phyloP scores from a whole-genome alignment of 2,888 invertebrate species.

The Lucinisca nassula region DNA sequence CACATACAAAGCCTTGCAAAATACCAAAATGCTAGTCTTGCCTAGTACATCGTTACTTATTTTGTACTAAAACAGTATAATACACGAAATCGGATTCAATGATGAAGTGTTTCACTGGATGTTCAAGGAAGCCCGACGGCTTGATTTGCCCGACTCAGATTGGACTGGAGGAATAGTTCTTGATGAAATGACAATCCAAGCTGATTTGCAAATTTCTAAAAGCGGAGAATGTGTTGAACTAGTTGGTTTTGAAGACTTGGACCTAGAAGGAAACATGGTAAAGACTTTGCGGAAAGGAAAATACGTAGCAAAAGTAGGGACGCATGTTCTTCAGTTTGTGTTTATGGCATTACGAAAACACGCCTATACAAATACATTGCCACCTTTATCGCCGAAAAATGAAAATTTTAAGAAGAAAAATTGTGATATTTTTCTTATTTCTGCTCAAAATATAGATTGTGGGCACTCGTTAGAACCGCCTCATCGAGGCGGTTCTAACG shows the following conservation, averaged over 20 bases:
- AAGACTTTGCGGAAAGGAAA: slow-evolving; percentile 8
- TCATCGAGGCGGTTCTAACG: too few relatives aligned
- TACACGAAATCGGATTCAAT: slow-evolving; percentile 40
- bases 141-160: slow-evolving; percentile 2
- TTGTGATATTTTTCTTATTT: too few relatives aligned
- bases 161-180: slow-evolving; percentile 29
- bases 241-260: slow-evolving; percentile 12
- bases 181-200: slow-evolving; percentile 53
- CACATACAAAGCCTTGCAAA: slow-evolving; percentile 22
- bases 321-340: slow-evolving; percentile 26
- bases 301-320: slow-evolving; percentile 31
- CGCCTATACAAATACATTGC: too few relatives aligned
- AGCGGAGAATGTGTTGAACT: slow-evolving; percentile 37
- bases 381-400: too few relatives aligned
- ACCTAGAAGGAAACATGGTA: not conserved
- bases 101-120: slow-evolving; percentile 30
- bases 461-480: too few relatives aligned
- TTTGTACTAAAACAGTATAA: slow-evolving; percentile 42
- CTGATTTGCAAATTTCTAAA: slow-evolving; percentile 41
- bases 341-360: too few relatives aligned
- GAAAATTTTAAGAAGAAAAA: too few relatives aligned
- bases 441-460: too few relatives aligned
- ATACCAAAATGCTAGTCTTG: slow-evolving; percentile 15
- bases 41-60: slow-evolving; percentile 31
- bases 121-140: slow-evolving; percentile 6